Percentiles rank a stretch among this genome's conserved stretches.
phyloP scores from a whole-genome alignment of 2,113 vertebrate species.

The Craseonycteris thonglongyai region DNA sequence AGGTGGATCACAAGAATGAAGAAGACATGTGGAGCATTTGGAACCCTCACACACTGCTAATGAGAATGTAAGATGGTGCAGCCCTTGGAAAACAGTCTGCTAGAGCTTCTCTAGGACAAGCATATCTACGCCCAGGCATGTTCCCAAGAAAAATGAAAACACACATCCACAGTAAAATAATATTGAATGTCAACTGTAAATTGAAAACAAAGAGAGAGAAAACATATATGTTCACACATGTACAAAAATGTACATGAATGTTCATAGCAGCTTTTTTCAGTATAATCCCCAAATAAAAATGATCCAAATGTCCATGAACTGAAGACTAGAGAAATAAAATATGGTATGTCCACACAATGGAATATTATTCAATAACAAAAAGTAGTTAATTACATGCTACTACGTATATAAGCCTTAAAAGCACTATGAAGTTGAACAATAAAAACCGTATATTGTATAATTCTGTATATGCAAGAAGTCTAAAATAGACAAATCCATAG shows the following conservation, averaged over 20 bases:
- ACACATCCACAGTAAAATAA: background rate
- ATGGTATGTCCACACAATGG: background rate
- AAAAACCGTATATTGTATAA: background rate
- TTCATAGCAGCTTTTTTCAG: background rate
- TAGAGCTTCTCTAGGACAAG: background rate
- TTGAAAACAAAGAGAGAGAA: background rate
- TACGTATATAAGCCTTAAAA: background rate
- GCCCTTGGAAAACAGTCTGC: background rate
- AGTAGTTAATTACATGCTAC: background rate
- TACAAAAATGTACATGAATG: background rate
- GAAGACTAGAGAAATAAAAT: background rate
- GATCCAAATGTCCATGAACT: background rate
- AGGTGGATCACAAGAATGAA: too few species aligned
- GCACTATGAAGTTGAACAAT: background rate
- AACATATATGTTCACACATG: background rate
- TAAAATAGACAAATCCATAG: background rate
- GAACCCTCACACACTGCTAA: background rate
- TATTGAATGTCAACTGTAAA: too few species aligned
- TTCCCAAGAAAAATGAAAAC: background rate
- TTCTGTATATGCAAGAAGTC: background rate
- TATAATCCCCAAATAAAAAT: background rate
- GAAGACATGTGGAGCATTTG: background rate
- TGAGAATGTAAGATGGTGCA: background rate
- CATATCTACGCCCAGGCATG: background rate
- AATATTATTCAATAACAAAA: background rate